Evolutionary conservation across 2,888 invertebrate genomes (phyloP), one percentile per base, ranked within the genome.

Genomic region (Cynaeus angustus): DNA sequence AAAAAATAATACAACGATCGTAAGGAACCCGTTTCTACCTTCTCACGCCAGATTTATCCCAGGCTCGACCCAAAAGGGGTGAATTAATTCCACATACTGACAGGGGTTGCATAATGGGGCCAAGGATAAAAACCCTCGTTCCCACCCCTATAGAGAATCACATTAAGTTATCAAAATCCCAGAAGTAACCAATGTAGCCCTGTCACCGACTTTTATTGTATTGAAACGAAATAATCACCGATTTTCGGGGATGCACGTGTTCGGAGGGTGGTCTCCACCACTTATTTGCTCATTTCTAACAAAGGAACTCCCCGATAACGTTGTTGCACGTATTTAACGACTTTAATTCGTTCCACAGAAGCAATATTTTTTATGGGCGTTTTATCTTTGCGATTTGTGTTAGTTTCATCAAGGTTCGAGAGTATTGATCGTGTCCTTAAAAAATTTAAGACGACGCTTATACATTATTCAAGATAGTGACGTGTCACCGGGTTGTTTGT

Each of bases 311-410:
- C 21, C 4, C 21, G 21, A 4, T 48, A 14, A 26, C 26, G 21
- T 21, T 8, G 16, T 10, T 16, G 48, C 21, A 21, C 9, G 9
- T 7, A 55, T 55, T 55, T 55, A 55, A 55, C 16, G 55, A 38
- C 38, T 37, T 37, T 38, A 55, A 41, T 55, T 55, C 55, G 55
- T 38, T 55, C 21, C 14, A 16, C 37, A 38, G 38, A 55, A 55
- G 41, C 55, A 55, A n/a, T 55, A 55, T 21, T 55, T 55, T 55
- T 55, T 55, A 55, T 37, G 16, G 55, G 28, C 37, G 30, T 55
- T 55, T 55, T 55, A 55, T 55, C 55, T 55, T 55, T 38, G 55
- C 55, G 58, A 58, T 41, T 58, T 58, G 13, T 37, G 38, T 55
- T 37, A 37, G 9, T 13, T 26, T 55, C 41, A 3, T 4, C 21